Evolutionary conservation across 2,888 invertebrate species (phyloP).

Genomic region (Andrena marginata): DNA sequence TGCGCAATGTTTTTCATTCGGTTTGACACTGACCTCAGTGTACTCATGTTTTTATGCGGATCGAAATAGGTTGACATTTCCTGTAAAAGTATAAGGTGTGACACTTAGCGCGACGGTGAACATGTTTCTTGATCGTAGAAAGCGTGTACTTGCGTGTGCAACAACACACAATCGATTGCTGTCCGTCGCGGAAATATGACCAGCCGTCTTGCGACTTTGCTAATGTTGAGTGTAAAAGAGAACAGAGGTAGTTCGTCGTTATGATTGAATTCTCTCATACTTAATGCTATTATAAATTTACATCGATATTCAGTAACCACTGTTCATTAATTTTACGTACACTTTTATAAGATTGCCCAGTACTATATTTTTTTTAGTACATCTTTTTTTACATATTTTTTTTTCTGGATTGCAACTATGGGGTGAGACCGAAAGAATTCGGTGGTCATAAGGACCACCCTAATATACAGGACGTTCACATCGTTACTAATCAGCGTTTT

Average conservation of each 20-base stretch:
- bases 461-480: too few relatives aligned
- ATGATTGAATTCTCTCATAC: neutral
- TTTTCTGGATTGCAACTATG: too few relatives aligned
- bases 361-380: neutral
- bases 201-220: constrained; percentile 56
- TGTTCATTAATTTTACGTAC: neutral
- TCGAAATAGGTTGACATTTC: constrained; percentile 68
- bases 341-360: neutral
- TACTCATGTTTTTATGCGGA: constrained; percentile 65
- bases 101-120: constrained; percentile 72
- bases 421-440: too few relatives aligned
- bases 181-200: constrained; percentile 23
- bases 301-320: neutral
- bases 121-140: constrained; percentile 39
- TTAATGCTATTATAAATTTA: neutral
- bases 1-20: constrained; percentile 66
- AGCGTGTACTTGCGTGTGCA: constrained; percentile 44
- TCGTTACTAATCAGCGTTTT: too few relatives aligned
- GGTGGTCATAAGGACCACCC: too few relatives aligned
- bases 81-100: constrained; percentile 84
- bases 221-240: constrained; percentile 72
- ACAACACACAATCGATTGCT: constrained; percentile 33
- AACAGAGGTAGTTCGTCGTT: constrained; percentile 66
- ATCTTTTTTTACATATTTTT: too few relatives aligned
- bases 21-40: constrained; percentile 61